A percentile compares a stretch with the other conserved stretches of the same genome.
Evolutionary conservation across 92 coral and sea anemone species (phyloP).

Genomic region (Scolanthus callimorphus): DNA sequence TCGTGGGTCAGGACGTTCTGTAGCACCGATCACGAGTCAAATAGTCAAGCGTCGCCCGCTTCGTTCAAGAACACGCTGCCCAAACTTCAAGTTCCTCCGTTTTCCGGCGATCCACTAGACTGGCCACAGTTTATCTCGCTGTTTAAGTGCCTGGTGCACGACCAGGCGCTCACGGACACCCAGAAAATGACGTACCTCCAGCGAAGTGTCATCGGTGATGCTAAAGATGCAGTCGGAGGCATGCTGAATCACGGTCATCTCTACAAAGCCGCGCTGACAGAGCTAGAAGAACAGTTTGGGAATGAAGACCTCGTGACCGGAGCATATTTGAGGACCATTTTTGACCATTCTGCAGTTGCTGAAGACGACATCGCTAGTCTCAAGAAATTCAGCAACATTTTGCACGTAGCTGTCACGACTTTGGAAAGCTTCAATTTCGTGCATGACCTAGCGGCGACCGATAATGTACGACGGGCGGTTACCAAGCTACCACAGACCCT

Average conservation of each 20-base stretch:
- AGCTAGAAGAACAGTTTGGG: conserved; percentile 36
- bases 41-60: too few relatives aligned
- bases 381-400: too few relatives aligned
- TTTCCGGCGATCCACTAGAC: conserved; percentile 29
- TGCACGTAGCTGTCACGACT: conserved; percentile 1
- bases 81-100: too few relatives aligned
- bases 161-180: conserved; percentile 34
- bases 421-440: conserved; percentile 19
- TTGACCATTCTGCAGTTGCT: not conserved
- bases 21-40: too few relatives aligned
- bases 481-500: conserved; percentile 27
- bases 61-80: too few relatives aligned
- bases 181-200: conserved; percentile 42
- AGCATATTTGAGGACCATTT: not conserved
- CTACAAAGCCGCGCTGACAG: conserved; percentile 31
- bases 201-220: conserved; percentile 17
- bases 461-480: conserved; percentile 35
- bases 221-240: conserved; percentile 21
- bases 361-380: conserved; percentile 28
- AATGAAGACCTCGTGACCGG: not conserved
- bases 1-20: too few relatives aligned
- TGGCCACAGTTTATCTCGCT: not conserved
- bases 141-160: conserved; percentile 26
- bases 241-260: conserved; percentile 32
- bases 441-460: conserved; percentile 42